Base-by-base conservation (phyloP, 2,113 vertebrate species). In the Ptilonorhynchus violaceus region DNA sequence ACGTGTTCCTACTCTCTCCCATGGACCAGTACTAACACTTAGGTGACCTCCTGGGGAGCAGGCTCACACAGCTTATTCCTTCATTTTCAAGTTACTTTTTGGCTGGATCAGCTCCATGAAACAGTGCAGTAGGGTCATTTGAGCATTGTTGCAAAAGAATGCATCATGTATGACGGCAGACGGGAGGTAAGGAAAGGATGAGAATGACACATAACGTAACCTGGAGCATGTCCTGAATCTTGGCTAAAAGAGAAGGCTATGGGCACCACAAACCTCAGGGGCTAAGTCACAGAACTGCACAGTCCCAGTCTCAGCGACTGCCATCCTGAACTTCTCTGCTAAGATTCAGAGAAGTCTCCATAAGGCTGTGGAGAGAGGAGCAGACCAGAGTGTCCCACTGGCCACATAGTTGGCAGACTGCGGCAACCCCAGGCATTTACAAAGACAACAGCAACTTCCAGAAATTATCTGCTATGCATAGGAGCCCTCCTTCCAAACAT, bases 1-100 rank as follows among this genome's bases (percentile, higher is more conserved):
- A 17, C 0, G 0, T 28, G 11, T 64, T 79, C 16, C 39, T 21
- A 47, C 23, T 72, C 5, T 46, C 13, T 55, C 33, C 46, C 42
- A 30, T 1, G 5, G 25, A 37, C 35, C 22, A 70, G 12, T 31
- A 30, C 25, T 67, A 85, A 58, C 28, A 18, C 41, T 64, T 64
- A 56, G 0, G 4, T 28, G 42, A 79, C n/a, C 9, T 87, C 14
- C 33, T n/a, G 35, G 6, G 33, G 21, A 76, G 21, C 33, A 64
- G 23, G 72, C n/a, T 85, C 39, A 55, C 42, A 59, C 7, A 76
- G 21, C 10, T 88, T 35, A 64, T 76, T 11, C 12, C 15, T 59
- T 70, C 28, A 67, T 85, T 78, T 68, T 35, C 30, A 55, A n/a
- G 47, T 67, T 63, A 49, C 22, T 39, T 96, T 49, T 70, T 37